phyloP scores from a whole-genome alignment of 2,113 vertebrate genomes.

The Myotis yumanensis region DNA sequence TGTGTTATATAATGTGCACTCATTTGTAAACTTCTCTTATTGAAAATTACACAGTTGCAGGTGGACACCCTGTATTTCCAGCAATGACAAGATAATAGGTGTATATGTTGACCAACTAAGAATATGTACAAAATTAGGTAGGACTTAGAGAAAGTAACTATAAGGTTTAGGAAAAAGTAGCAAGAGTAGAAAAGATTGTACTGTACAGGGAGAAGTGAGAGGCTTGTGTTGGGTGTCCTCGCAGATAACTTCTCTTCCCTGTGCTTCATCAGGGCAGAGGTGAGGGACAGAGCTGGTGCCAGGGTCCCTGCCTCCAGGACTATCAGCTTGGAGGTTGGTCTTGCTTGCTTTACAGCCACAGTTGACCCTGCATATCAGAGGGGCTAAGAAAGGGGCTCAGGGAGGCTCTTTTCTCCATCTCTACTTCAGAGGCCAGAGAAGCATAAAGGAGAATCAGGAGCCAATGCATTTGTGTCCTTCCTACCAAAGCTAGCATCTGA shows the following conservation, averaged over 20 bases:
- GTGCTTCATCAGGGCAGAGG: neutral
- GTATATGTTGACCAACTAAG: neutral
- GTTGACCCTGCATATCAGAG: neutral
- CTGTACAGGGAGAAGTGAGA: neutral
- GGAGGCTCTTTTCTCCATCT: neutral
- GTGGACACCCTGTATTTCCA: neutral
- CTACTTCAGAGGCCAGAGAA: neutral
- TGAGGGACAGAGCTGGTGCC: neutral
- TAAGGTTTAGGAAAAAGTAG: neutral
- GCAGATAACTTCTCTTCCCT: neutral
- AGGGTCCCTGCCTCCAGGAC: neutral
- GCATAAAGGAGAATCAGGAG: neutral
- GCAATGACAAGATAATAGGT: neutral
- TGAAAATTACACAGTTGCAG: neutral
- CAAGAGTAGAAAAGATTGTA: neutral
- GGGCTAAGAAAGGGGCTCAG: neutral
- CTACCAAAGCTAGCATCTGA: neutral
- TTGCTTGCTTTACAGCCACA: neutral
- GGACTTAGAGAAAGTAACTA: neutral
- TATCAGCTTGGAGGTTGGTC: neutral
- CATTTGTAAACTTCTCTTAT: neutral
- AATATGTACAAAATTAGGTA: neutral
- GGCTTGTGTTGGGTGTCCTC: neutral
- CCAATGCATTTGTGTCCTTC: neutral
- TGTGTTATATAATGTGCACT: neutral